phyloP scores from a whole-genome alignment of 1,140 invertebrate species.

The Brachionus angularis region DNA sequence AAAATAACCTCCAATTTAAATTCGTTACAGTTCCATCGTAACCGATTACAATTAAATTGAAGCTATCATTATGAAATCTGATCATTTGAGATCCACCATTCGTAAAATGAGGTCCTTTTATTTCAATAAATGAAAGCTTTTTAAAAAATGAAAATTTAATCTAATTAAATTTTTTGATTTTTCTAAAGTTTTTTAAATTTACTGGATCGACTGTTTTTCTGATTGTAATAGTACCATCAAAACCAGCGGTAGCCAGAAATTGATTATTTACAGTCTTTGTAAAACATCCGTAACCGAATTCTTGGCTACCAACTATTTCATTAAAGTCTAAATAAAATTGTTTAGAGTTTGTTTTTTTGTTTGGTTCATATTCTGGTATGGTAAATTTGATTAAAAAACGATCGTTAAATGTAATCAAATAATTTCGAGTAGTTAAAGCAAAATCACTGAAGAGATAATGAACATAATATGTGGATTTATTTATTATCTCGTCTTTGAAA shows the following conservation, averaged over 20 bases:
- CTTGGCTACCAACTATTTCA: conserved; percentile 20
- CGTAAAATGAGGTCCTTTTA: conserved; percentile 17
- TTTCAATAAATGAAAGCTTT: not conserved
- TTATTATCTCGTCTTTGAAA: conserved; percentile 22
- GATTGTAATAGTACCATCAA: conserved; percentile 18
- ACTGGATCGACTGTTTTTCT: conserved; percentile 28
- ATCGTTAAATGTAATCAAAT: conserved; percentile 33
- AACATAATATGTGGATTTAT: not conserved
- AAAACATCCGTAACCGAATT: conserved; percentile 32
- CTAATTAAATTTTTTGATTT: not conserved
- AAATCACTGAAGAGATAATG: conserved; percentile 40
- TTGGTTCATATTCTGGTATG: conserved; percentile 17
- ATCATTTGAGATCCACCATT: conserved; percentile 12
- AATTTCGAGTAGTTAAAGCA: not conserved
- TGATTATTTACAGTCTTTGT: not conserved
- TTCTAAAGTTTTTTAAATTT: not conserved
- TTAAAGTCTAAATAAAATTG: not conserved
- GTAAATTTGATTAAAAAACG: conserved; percentile 37
- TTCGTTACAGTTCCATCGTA: conserved; percentile 1
- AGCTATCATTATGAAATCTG: conserved; percentile 1
- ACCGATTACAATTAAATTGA: not conserved
- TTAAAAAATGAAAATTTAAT: not conserved
- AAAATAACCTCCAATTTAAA: conserved; percentile 3
- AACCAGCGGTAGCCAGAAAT: conserved; percentile 7
- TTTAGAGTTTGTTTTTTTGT: conserved; percentile 29